Conservation (phyloP, 2,888 invertebrate genomes). For the Drosophila pegasa region DNA sequence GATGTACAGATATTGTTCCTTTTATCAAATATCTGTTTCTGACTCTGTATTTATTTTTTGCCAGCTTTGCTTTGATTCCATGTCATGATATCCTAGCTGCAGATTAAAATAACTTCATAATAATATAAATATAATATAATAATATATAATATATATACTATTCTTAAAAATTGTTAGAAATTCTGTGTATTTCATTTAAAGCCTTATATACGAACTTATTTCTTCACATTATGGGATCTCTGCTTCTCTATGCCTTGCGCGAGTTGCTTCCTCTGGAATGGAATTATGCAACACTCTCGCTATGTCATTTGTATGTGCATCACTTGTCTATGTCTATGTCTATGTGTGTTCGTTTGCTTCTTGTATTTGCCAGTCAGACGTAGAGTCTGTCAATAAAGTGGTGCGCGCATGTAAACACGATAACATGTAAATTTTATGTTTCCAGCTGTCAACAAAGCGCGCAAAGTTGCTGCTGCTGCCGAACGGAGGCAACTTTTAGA, state of each 20-base stretch:
- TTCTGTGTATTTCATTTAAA: too few relatives aligned
- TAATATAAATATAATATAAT: too few relatives aligned
- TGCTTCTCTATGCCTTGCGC: constrained; percentile 9
- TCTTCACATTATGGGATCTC: neutral
- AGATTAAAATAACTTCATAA: too few relatives aligned
- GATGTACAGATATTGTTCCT: too few relatives aligned
- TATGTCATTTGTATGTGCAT: constrained; percentile 53
- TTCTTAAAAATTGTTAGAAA: neutral
- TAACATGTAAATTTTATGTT: constrained; percentile 76
- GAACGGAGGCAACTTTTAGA: constrained; percentile 50
- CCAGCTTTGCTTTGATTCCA: too few relatives aligned
- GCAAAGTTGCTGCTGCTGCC: constrained; percentile 26
- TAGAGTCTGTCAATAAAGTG: constrained; percentile 62
- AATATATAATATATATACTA: too few relatives aligned
- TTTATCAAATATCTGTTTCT: too few relatives aligned
- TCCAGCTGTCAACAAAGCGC: constrained; percentile 61
- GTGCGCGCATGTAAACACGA: constrained; percentile 56
- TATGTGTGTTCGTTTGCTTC: constrained; percentile 32
- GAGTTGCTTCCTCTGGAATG: constrained; percentile 33
- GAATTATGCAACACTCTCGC: constrained; percentile 58
- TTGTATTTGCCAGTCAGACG: constrained; percentile 33
- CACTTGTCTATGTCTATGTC: constrained; percentile 22
- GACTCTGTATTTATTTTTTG: too few relatives aligned
- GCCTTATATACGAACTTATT: too few relatives aligned
- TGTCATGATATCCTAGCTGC: too few relatives aligned